A percentile compares a stretch with the other conserved stretches of the same genome.
Conservation (phyloP, 2,797 vertebrate genomes). For the Cryptoprocta ferox region DNA sequence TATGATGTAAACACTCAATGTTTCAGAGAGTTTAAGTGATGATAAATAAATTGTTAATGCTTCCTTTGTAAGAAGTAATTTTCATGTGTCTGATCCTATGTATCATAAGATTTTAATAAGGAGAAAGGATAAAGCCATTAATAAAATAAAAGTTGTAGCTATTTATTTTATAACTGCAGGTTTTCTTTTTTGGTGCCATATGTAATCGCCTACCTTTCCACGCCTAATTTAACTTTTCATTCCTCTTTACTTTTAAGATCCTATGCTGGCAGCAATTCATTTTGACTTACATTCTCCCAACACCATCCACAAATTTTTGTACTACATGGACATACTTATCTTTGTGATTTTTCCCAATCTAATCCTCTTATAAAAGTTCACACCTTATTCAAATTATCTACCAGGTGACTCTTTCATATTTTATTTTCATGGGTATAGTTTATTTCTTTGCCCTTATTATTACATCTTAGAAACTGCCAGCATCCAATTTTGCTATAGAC, state of each 20-base stretch:
- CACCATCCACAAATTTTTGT: neutral
- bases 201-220: neutral
- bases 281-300: neutral
- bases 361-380: slow-evolving; percentile 27
- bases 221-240: neutral
- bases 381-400: slow-evolving; percentile 52
- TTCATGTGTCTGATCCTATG: neutral
- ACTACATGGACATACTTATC: neutral
- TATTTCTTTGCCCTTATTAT: slow-evolving; percentile 67
- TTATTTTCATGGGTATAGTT: slow-evolving; percentile 66
- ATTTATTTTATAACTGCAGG: neutral
- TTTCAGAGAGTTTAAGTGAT: neutral
- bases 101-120: neutral
- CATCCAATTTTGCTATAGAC: slow-evolving; percentile 68
- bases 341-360: slow-evolving; percentile 46
- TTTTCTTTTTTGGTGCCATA: neutral
- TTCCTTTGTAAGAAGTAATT: neutral
- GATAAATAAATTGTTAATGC: neutral
- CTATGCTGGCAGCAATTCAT: slow-evolving; percentile 8
- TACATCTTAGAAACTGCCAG: slow-evolving; percentile 54
- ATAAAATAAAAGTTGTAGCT: neutral
- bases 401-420: slow-evolving; percentile 55
- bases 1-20: neutral
- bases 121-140: neutral
- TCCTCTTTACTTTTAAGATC: neutral